phyloP scores from a whole-genome alignment of 2,888 invertebrate species.

The Lordiphosa fenestrarum region DNA sequence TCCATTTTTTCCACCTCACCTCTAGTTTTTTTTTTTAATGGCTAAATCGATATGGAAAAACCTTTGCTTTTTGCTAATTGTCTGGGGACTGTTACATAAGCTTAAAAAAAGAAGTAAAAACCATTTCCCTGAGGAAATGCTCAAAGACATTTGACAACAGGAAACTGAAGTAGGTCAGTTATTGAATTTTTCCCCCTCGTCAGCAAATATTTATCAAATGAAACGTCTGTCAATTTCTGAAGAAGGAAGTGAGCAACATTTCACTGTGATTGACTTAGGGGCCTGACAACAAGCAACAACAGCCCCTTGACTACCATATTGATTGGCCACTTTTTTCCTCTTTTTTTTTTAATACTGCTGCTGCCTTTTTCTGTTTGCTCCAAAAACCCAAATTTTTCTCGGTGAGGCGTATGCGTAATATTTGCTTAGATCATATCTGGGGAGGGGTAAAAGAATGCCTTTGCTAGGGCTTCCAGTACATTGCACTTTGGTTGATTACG shows the following conservation, averaged over 20 bases:
- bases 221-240: conserved; percentile 8
- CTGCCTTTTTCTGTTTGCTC: conserved; percentile 35
- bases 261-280: conserved; percentile 40
- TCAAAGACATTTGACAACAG: conserved; percentile 34
- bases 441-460: conserved; percentile 22
- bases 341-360: conserved; percentile 1
- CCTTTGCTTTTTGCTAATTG: conserved; percentile 50
- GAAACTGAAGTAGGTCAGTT: conserved; percentile 75
- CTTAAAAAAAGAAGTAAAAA: conserved; percentile 13
- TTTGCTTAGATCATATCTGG: conserved; percentile 32
- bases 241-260: conserved; percentile 22
- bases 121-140: conserved; percentile 43
- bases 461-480: conserved; percentile 51
- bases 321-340: conserved; percentile 46
- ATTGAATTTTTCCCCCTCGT: conserved; percentile 70
- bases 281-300: conserved; percentile 50
- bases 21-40: conserved; percentile 47
- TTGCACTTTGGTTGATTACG: conserved; percentile 57
- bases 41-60: conserved; percentile 58
- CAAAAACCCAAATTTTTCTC: conserved; percentile 56
- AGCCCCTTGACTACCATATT: conserved; percentile 50
- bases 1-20: conserved; percentile 26
- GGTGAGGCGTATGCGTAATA: conserved; percentile 59
- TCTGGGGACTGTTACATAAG: conserved; percentile 62
- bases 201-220: conserved; percentile 24